Evolutionary conservation across 2,888 invertebrate species (phyloP), one percentile per base, ranked within the genome.

Genomic region (Lithophane leautieri): DNA sequence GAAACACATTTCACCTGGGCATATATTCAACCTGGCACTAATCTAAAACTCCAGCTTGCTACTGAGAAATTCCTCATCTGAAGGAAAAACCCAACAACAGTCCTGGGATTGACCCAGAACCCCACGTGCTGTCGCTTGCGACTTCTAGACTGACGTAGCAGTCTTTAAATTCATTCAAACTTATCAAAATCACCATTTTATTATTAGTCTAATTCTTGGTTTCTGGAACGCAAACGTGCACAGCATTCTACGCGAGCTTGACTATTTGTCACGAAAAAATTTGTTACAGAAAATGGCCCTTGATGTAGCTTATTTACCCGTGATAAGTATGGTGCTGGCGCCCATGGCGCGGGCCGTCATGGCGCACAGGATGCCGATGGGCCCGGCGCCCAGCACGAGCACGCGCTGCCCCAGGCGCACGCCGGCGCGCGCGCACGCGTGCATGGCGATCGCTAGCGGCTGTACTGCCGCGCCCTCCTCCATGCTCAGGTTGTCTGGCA

Each of bases 391-490:
- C 58, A 98, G 94, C 81, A 99, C 97, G 7, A 98, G 95, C 40
- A 98, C 97, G 9, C 96, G 97, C 19, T 97, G 97, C 0, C 98
- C 98, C 3, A 98, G 95, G 12, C 95, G 96, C 54, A 99, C 97
- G 28, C 97, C 97, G 2, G 98, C 99, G 76, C 99, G 97, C 85
- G 97, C 97, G 90, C 99, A 99, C 44, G 99, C 99, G 94, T 99
- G 99, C 0, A 99, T 98, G 2, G 98, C 99, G 7, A 99, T 99
- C 0, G 99, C 98, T 0, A 99, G 94, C 0, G 99, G 99, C 92
- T 99, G 99, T 73, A 99, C 95, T 0, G 99, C 95, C 0, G 99
- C 99, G 1, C 98, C 99, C 94, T 99, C 99, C 91, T 99, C 99
- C 94, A 99, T 97, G 8, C 97, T 97, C 56, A 99, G 97, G 91